Conservation (phyloP, 2,888 invertebrate genomes). For the Mellilla xanthometata region DNA sequence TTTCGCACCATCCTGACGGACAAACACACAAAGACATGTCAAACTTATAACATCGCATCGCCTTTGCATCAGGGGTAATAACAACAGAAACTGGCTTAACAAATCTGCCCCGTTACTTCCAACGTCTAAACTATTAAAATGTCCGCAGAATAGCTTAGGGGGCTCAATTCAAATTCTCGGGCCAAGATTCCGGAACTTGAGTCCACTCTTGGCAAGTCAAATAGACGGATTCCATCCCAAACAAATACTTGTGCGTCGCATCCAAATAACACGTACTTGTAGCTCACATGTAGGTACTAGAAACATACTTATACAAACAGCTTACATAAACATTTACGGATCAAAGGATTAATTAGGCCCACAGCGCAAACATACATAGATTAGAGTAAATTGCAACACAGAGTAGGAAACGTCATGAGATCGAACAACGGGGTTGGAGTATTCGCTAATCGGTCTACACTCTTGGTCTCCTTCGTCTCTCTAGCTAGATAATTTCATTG, state of each 20-base stretch:
- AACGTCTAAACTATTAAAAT: slow-evolving; percentile 15
- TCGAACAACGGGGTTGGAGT: slow-evolving; percentile 2
- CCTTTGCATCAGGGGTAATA: no score
- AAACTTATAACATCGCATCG: no score
- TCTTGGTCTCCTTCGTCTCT: not conserved
- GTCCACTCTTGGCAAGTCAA: slow-evolving; percentile 20
- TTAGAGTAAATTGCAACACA: slow-evolving; percentile 12
- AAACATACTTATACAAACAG: slow-evolving; percentile 1
- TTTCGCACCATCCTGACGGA: no score
- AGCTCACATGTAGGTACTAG: not conserved
- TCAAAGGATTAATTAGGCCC: slow-evolving; percentile 22
- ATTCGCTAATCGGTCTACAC: slow-evolving; percentile 3
- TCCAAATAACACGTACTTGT: slow-evolving; percentile 12
- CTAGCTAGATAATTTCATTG: not conserved
- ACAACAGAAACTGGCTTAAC: no score
- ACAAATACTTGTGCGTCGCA: slow-evolving; percentile 21
- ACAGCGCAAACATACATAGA: slow-evolving; percentile 15
- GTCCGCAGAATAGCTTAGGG: slow-evolving; percentile 9
- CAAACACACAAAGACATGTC: no score
- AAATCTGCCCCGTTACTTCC: no score
- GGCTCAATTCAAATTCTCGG: slow-evolving; percentile 18
- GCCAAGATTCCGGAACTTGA: slow-evolving; percentile 20
- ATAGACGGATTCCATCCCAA: slow-evolving; percentile 23
- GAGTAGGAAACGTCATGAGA: slow-evolving; percentile 1
- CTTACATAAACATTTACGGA: slow-evolving; percentile 18